Evolutionary conservation across 2,888 invertebrate species (phyloP), one percentile per base, ranked within the genome.

Genomic region (Yponomeuta plumbellus): DNA sequence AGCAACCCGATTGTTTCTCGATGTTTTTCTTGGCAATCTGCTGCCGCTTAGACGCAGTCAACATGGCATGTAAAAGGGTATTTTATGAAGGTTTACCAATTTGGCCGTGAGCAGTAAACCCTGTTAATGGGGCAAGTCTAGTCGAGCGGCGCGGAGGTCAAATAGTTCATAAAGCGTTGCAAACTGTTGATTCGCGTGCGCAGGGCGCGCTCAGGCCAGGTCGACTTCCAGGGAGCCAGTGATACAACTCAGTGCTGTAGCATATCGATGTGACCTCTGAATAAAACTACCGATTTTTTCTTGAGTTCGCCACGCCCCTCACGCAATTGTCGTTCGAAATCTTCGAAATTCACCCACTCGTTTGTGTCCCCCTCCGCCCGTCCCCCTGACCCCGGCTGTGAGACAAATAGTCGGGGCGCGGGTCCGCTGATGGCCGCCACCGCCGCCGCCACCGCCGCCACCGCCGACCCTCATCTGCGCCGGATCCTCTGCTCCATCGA

Each of bases 101-200:
- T 52, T 52, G 44, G 44, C 44, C 17, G 44, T 17, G 44, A 52
- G 44, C 44, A 52, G 44, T 52, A 52, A 52, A 52, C 44, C 17
- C 17, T 13, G 13, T 52, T 52, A 52, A 52, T 52, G 44, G 44
- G 34, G 17, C 44, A 5, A 13, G 44, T 13, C 44, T 52, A 52
- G 44, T 17, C 44, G 44, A 52, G 44, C 44, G 17, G 17, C 44
- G 44, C 17, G 3, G 44, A 52, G 44, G 44, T 52, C 44, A 17
- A 34, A 17, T 17, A 52, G 44, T 52, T 17, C 1, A 17, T 17
- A 52, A 17, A 13, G 13, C 44, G 44, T 17, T 13, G 13, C 44
- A 52, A 52, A 52, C 44, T 52, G 44, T 52, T 52, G 44, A 52
- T 52, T 52, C 17, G 44, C 44, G 44, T 52, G 44, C 44, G 44